Conservation (phyloP, 2,113 vertebrate genomes). For the Lutjanus erythropterus region DNA sequence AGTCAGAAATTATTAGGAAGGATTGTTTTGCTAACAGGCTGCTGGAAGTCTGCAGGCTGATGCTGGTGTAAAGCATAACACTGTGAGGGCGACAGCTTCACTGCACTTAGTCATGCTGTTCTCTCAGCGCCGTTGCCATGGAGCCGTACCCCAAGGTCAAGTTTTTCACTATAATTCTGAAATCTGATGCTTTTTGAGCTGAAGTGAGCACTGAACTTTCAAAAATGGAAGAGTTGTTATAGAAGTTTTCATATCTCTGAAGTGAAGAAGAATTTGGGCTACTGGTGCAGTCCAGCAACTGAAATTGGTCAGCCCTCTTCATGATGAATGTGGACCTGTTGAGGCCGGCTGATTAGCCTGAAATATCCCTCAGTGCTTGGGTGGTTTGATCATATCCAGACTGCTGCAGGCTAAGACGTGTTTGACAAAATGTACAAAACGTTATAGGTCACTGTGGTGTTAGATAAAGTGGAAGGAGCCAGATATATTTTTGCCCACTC, state of each 20-base stretch:
- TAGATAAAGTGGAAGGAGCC: background rate
- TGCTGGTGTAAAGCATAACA: slow-evolving; percentile 29
- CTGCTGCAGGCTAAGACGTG: background rate
- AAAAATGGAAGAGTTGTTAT: background rate
- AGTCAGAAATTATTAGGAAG: slow-evolving; percentile 1
- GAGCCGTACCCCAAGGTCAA: slow-evolving; percentile 39
- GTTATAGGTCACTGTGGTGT: background rate
- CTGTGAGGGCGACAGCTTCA: slow-evolving; percentile 16
- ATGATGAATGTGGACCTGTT: background rate
- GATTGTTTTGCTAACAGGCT: background rate
- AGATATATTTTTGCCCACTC: background rate
- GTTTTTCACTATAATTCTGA: slow-evolving; percentile 35
- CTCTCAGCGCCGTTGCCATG: slow-evolving; percentile 53
- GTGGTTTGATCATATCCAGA: background rate
- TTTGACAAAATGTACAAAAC: background rate
- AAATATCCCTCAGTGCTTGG: background rate
- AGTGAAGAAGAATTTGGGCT: background rate
- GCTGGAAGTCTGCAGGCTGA: slow-evolving; percentile 18
- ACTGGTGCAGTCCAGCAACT: background rate
- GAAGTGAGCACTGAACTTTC: background rate
- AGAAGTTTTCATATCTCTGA: background rate
- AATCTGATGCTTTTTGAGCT: slow-evolving; percentile 12
- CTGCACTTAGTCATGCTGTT: slow-evolving; percentile 54
- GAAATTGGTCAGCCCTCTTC: background rate
- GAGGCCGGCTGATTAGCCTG: background rate